Conservation (phyloP, 2,797 vertebrate species). For the Amphiprion clarkii region DNA sequence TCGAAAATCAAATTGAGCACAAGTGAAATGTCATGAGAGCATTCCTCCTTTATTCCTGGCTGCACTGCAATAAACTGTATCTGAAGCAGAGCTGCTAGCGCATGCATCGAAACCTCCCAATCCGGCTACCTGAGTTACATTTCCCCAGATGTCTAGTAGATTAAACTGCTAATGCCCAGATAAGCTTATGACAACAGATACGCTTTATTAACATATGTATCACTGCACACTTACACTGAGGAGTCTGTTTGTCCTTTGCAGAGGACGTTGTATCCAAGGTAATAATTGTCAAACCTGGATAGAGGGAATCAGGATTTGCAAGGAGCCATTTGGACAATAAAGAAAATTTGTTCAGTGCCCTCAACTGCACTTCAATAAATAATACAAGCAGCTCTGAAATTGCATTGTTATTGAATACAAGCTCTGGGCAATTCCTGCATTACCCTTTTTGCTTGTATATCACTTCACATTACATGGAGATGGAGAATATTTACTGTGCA, state of each 20-base stretch:
- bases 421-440: constrained; percentile 43
- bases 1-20: constrained; percentile 20
- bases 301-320: constrained; percentile 51
- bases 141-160: constrained; percentile 58
- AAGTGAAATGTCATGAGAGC: constrained; percentile 48
- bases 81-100: constrained; percentile 29
- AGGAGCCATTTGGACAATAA: constrained; percentile 62
- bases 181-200: constrained; percentile 46
- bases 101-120: constrained; percentile 34
- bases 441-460: constrained; percentile 37
- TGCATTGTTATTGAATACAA: constrained; percentile 59
- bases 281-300: constrained; percentile 58
- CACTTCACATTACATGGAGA: constrained; percentile 37
- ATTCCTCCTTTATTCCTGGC: constrained; percentile 45
- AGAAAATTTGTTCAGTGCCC: constrained; percentile 62
- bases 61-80: constrained; percentile 57
- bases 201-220: constrained; percentile 57
- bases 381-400: constrained; percentile 62
- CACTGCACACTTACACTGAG: constrained; percentile 24
- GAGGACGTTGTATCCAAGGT: constrained; percentile 37
- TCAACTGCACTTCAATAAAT: constrained; percentile 67
- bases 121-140: constrained; percentile 30
- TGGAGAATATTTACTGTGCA: constrained; percentile 27
- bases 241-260: constrained; percentile 56
- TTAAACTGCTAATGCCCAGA: constrained; percentile 51